Evolutionary conservation across 2,888 invertebrate species (phyloP), one percentile per base, ranked within the genome.

Genomic region (Platypus cylindrus): DNA sequence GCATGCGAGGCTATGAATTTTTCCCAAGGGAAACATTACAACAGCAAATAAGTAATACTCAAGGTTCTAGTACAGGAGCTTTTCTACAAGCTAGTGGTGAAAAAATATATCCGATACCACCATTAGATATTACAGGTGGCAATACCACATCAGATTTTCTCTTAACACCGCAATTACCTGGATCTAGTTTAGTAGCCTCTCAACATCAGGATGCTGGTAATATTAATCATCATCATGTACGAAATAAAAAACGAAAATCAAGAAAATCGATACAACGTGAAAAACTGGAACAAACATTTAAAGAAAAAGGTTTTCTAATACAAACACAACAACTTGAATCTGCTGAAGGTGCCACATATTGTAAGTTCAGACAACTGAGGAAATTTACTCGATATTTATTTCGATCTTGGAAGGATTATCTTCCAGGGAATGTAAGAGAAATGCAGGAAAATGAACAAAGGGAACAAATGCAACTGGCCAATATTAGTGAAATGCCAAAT

Each of bases 291-390:
- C 85, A 87, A 58, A 89, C 89, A 0, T 90, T 91, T 55, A 85
- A 86, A 51, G 90, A 90, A 54, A 89, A 89, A 52, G 90, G 90
- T 0, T 90, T 91, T 56, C 65, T 91, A 30, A 90, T 91, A 36
- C 90, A 91, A 56, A 91, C 90, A 0, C 90, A 91, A 56, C 90
- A 91, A 55, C 63, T 90, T 32, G 87, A 90, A 54, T 87, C 87
- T 0, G 89, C 90, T 0, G 90, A 91, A 55, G 90, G 90, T 0
- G 89, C 90, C 0, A 90, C 90, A 0, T 91, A 90, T 53, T 91
- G 91, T 60, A 91, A 91, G 59, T 91, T 91, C 56, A 64, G 90
- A 29, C 90, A 91, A 55, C 64, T 91, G 16, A 68, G 87, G 44
- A 91, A 91, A 58, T 90, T 91, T 54, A 91, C 91, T 0, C 69